Evolutionary conservation across 2,113 vertebrate genomes (phyloP), one percentile per base, ranked within the genome.

Genomic region (Protomyctophum bolini): DNA sequence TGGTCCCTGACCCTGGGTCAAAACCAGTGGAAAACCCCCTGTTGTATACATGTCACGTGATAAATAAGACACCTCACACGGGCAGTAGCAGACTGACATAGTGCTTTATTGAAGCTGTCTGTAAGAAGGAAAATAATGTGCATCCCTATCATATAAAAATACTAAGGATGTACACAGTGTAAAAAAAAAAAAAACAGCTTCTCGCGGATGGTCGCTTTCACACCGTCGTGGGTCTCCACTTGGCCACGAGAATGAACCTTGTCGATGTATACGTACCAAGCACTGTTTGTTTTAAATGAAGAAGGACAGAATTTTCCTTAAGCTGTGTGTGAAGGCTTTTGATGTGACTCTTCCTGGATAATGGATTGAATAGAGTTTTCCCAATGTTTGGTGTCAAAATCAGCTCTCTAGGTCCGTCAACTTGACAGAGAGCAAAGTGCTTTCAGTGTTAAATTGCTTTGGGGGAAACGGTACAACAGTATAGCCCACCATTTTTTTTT

Each of bases 41-140:
- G 21, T 41, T 15, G 51, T 55, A 46, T n/a, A 52, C 33, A 0
- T n/a, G 6, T 1, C 3, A 8, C 52, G 28, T 11, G 3, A 29
- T 10, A 55, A 48, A 72, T 10, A 64, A 62, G 65, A 7, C 29
- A 71, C 10, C 62, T 91, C 83, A 91, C 87, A 83, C 90, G 86
- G 86, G 75, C 87, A 79, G 84, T 86, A 92, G 94, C 93, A 95
- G 95, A 95, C 95, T 96, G 95, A 95, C 95, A 96, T 92, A 95
- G 95, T 95, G 95, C 95, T 98, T 98, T 98, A 98, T 98, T 98
- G 94, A 95, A 95, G 95, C 96, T 87, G 94, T 97, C 95, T 94
- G 95, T 95, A 96, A 93, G 95, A 95, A 96, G 95, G 95, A 95
- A 96, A 95, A 95, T 95, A 95, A 96, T 94, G 95, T 95, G 95